Percentiles rank a stretch among this genome's conserved stretches.
These are phyloP conservation scores for Odontomachus brunneus DNA, from an alignment of 1,140 invertebrate species.

Conservation along the genomic window DNA sequence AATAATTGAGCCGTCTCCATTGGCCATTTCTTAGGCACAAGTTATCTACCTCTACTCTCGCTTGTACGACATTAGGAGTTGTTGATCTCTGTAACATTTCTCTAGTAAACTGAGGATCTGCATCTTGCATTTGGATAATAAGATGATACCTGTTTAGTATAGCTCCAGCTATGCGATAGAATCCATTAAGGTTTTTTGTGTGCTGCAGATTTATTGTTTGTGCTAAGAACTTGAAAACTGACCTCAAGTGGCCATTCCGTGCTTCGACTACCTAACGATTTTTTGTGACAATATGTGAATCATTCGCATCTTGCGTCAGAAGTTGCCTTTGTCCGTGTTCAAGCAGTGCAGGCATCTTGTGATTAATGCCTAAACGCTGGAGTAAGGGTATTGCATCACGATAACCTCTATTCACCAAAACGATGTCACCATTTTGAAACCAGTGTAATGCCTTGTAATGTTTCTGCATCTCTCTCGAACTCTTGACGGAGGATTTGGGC, in stretches of 20 bases:
- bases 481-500: not conserved
- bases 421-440: constrained; percentile 7
- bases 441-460: not conserved
- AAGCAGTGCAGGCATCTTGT: constrained; percentile 1
- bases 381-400: constrained; percentile 11
- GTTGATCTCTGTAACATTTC: not conserved
- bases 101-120: not conserved
- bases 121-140: not conserved
- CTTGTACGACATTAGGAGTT: not conserved
- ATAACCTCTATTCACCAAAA: not conserved
- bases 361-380: not conserved
- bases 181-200: not conserved
- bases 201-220: constrained; percentile 7
- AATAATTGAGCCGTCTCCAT: not conserved
- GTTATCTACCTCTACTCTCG: not conserved
- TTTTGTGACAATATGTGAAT: constrained; percentile 3
- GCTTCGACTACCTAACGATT: constrained; percentile 1
- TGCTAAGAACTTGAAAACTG: not conserved
- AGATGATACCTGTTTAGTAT: not conserved
- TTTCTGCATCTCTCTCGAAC: not conserved
- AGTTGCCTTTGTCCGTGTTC: constrained; percentile 3
- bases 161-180: not conserved
- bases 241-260: not conserved
- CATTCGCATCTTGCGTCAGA: not conserved
- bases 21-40: not conserved